Conservation (phyloP, 2,113 vertebrate species). For the Lamprotornis superbus region DNA sequence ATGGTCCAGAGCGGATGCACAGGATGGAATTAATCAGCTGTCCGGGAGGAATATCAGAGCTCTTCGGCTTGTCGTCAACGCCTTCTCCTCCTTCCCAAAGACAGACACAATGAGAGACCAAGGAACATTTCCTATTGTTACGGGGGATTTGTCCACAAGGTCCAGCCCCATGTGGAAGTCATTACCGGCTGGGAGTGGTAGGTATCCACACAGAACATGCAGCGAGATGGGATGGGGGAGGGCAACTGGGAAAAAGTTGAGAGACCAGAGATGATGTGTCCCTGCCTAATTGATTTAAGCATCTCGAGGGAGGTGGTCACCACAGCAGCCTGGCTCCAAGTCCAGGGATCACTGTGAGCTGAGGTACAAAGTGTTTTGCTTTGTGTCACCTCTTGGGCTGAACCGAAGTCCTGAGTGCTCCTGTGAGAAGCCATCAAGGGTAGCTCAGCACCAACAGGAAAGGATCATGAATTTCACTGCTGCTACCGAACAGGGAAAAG, state of each 20-base stretch:
- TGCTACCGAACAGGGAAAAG: background rate
- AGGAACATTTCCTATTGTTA: slow-evolving; percentile 64
- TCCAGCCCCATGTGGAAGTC: slow-evolving; percentile 68
- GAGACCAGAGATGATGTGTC: slow-evolving; percentile 31
- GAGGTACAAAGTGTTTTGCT: background rate
- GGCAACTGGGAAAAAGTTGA: background rate
- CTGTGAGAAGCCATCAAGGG: background rate
- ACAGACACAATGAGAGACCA: slow-evolving; percentile 64
- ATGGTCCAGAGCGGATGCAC: slow-evolving; percentile 53
- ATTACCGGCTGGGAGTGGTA: slow-evolving; percentile 67
- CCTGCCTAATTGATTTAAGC: slow-evolving; percentile 18
- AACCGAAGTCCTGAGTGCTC: background rate
- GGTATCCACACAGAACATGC: slow-evolving; percentile 40
- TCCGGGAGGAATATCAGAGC: slow-evolving; percentile 60
- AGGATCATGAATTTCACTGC: background rate
- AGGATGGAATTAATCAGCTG: slow-evolving; percentile 69
- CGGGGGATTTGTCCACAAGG: slow-evolving; percentile 57
- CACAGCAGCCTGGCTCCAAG: background rate
- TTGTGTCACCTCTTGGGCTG: background rate
- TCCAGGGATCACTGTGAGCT: background rate
- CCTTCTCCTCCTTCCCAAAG: slow-evolving; percentile 66
- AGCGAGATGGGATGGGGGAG: slow-evolving; percentile 44
- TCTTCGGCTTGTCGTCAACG: slow-evolving; percentile 60
- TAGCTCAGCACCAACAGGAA: background rate
- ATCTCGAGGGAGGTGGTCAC: slow-evolving; percentile 14